A percentile compares a stretch with the other conserved stretches of the same genome.
Conservation (phyloP, 2,797 vertebrate species). For the Pampus argenteus region DNA sequence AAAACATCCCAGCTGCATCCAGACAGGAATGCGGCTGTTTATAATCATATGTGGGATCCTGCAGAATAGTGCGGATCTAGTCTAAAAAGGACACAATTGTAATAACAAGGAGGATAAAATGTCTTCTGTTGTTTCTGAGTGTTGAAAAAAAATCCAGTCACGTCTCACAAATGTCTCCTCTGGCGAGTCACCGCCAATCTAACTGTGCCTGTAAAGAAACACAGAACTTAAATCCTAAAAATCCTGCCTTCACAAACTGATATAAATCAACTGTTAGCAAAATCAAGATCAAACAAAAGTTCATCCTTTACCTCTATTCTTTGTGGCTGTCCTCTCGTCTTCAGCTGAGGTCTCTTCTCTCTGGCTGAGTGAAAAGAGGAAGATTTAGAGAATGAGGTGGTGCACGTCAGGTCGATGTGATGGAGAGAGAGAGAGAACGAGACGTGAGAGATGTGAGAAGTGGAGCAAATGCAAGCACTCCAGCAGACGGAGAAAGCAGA, state of each 20-base stretch:
- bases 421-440: conserved; percentile 5
- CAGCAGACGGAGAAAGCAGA: conserved; percentile 32
- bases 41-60: background rate
- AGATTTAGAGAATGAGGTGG: background rate
- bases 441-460: conserved; percentile 9
- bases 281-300: conserved; percentile 1
- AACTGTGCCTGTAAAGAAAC: conserved; percentile 3
- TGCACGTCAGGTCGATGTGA: background rate
- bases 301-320: conserved; percentile 43
- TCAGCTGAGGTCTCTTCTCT: conserved; percentile 34
- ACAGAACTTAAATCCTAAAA: background rate
- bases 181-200: background rate
- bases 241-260: background rate
- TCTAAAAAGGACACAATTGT: conserved; percentile 7
- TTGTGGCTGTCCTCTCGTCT: background rate
- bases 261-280: background rate
- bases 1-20: conserved; percentile 1
- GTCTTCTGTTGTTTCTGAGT: background rate
- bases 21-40: background rate
- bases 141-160: background rate
- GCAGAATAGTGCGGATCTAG: conserved; percentile 7
- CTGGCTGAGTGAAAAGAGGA: conserved; percentile 28
- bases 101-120: too few species aligned
- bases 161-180: background rate
- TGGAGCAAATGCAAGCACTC: conserved; percentile 17